Evolutionary conservation across 2,888 invertebrate genomes (phyloP).

Genomic region (Sinohyriopsis cumingii): DNA sequence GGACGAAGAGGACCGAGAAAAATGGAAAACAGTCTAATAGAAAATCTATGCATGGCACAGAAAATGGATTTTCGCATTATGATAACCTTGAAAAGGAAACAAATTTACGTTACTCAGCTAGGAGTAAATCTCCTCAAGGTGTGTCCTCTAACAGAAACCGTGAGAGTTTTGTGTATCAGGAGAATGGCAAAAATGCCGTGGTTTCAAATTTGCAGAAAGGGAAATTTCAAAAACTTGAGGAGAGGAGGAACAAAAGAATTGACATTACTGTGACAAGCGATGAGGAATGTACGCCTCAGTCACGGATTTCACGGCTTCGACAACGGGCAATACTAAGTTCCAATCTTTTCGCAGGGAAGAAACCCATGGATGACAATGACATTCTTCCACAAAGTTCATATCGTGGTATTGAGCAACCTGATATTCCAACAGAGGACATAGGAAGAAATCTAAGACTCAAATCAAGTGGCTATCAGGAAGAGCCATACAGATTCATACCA

Average conservation of each 20-base stretch:
- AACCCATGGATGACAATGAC: conserved; percentile 8
- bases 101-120: neutral
- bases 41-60: conserved; percentile 35
- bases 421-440: neutral
- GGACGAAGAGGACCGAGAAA: conserved; percentile 40
- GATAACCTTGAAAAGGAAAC: conserved; percentile 7
- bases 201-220: conserved; percentile 31
- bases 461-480: too few species aligned
- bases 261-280: conserved; percentile 62
- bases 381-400: conserved; percentile 12
- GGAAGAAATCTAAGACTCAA: too few species aligned
- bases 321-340: conserved; percentile 53
- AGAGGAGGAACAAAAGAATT: conserved; percentile 57
- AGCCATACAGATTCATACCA: too few species aligned
- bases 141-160: conserved; percentile 18
- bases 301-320: conserved; percentile 55
- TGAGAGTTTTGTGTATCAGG: conserved; percentile 38
- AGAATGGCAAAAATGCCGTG: conserved; percentile 21
- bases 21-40: conserved; percentile 50
- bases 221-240: conserved; percentile 62
- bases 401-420: neutral
- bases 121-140: conserved; percentile 1
- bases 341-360: conserved; percentile 15
- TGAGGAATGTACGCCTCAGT: conserved; percentile 59
- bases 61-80: conserved; percentile 18